Evolutionary conservation across 2,113 vertebrate genomes (phyloP), one percentile per base, ranked within the genome.

Genomic region (Lepus timidus): DNA sequence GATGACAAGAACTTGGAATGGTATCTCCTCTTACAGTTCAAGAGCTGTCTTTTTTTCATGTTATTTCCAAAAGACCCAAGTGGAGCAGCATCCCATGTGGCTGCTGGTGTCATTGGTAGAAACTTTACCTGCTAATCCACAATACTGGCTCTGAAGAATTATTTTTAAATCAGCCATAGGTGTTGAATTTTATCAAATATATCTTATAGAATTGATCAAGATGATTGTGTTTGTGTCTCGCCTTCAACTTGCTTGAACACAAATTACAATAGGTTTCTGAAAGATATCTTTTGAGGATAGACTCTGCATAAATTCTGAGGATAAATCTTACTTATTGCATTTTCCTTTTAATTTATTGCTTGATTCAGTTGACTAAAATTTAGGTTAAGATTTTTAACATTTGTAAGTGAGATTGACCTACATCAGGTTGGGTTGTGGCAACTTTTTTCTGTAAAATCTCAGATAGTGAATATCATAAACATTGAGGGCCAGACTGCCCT

Each of bases 301-400:
- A 44, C 6, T 44, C 44, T 44, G 44, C 44, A 44, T 44, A 29
- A 31, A 84, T 67, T 76, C 17, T 80, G 49, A 36, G 22, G 71
- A 74, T 64, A 85, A 67, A 14, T 9, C 36, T 10, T 78, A 88
- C 27, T 79, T 67, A 23, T 33, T 61, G 1, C 19, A 49, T 78
- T 90, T 71, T 12, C 33, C 31, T 52, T 76, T 83, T 76, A 73
- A 58, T 85, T 49, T 29, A 71, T 85, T 55, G 27, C 5, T 64
- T 92, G 49, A 31, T 95, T 52, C 29, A 58, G 49, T 36, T 79
- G 36, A 39, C 19, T 67, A 73, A 79, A 85, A 73, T 85, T 84
- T 84, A 65, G 84, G 55, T 55, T 65, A 51, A 85, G 23, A 27
- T 68, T 71, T 64, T 73, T 71, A 79, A 36, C 11, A 68, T 55